Percentiles rank a stretch among this genome's conserved stretches.
Evolutionary conservation across 2,797 vertebrate genomes (phyloP).

Genomic region (Nyctibius grandis): DNA sequence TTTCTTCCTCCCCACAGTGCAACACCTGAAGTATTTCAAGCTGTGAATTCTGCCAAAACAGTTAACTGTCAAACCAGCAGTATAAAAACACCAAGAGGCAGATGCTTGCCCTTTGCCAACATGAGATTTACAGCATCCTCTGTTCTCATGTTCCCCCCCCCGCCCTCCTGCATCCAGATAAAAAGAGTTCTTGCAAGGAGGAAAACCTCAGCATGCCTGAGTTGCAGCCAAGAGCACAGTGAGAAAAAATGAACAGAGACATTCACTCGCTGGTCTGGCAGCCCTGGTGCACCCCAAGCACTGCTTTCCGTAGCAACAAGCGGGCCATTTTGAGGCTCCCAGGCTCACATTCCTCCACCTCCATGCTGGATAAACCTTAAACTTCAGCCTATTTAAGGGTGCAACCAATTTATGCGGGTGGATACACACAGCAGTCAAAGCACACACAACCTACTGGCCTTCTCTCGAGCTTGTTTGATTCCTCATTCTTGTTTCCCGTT

Average conservation of each 20-base stretch:
- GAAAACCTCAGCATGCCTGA: background rate
- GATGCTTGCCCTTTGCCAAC: background rate
- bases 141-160: background rate
- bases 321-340: background rate
- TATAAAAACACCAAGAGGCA: background rate
- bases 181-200: background rate
- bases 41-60: background rate
- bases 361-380: background rate
- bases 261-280: background rate
- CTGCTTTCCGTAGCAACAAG: background rate
- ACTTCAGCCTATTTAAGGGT: background rate
- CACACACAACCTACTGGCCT: background rate
- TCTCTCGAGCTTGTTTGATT: background rate
- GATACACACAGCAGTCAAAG: background rate
- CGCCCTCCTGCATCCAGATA: background rate
- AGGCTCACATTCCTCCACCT: background rate
- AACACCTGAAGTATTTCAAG: background rate
- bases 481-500: background rate
- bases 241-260: fast-evolving
- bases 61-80: background rate
- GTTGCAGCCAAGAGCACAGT: background rate
- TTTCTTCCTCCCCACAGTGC: background rate
- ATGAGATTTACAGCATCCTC: background rate
- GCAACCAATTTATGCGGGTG: fast-evolving
- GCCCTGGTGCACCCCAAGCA: background rate